These are phyloP conservation scores for Erebia palarica DNA, from an alignment of 2,888 invertebrate genomes.

Conservation along the genomic window DNA sequence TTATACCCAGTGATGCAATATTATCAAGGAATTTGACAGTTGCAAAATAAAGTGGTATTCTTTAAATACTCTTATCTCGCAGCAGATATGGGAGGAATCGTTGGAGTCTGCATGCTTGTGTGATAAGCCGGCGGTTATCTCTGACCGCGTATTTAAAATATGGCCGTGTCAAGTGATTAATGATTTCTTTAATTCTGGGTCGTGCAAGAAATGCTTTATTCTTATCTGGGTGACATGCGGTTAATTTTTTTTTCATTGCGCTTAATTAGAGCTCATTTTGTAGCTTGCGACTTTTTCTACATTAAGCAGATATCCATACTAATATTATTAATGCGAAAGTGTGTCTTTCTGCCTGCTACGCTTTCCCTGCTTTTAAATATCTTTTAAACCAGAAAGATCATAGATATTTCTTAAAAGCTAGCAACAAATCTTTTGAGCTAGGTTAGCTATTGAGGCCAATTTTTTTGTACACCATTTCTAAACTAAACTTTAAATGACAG, in stretches of 20 bases:
- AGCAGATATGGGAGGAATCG: slow-evolving; percentile 5
- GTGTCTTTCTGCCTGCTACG: no score
- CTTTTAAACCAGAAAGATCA: no score
- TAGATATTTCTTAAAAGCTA: no score
- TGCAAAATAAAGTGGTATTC: slow-evolving; percentile 22
- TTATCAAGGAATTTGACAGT: slow-evolving; percentile 17
- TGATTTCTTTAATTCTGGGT: slow-evolving; percentile 29
- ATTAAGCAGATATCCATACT: background rate
- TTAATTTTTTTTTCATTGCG: no score
- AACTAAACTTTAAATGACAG: no score
- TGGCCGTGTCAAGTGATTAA: slow-evolving; percentile 32
- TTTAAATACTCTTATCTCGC: slow-evolving; percentile 21
- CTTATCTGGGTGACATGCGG: slow-evolving; percentile 16
- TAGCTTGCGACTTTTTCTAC: background rate
- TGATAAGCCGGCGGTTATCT: slow-evolving; percentile 25
- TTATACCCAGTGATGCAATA: background rate
- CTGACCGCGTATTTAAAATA: slow-evolving; percentile 22
- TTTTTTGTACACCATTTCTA: no score
- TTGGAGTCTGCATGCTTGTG: slow-evolving; percentile 10
- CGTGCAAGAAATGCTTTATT: slow-evolving; percentile 10
- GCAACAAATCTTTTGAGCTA: no score
- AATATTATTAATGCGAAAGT: no score
- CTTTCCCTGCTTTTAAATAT: no score
- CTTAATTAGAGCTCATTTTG: slow-evolving; percentile 32
- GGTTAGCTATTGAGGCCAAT: no score